phyloP scores from a whole-genome alignment of 2,888 invertebrate genomes.

The Scaptomyza cyrtandrae region DNA sequence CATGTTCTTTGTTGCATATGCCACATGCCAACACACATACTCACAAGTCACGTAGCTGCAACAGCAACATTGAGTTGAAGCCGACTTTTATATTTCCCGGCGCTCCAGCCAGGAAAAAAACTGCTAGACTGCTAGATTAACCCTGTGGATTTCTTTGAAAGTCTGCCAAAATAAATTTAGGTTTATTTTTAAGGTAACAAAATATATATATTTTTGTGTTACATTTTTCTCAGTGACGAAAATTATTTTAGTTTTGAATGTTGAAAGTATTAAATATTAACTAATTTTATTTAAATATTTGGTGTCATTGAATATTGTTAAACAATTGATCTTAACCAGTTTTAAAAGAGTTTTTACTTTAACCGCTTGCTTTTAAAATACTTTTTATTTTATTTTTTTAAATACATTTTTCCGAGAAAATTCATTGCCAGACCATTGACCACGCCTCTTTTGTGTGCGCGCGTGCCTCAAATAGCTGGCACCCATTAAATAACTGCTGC shows the following conservation, averaged over 20 bases:
- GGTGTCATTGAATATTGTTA: too few relatives aligned
- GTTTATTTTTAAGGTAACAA: too few relatives aligned
- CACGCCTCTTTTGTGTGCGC: constrained; percentile 39
- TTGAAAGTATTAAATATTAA: constrained; percentile 56
- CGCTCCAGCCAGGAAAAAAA: constrained; percentile 28
- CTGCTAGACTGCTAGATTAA: constrained; percentile 8
- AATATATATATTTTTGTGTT: background rate
- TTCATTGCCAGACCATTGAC: constrained; percentile 26
- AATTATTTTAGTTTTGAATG: constrained; percentile 61
- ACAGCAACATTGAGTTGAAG: constrained; percentile 7
- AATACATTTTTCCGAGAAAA: constrained; percentile 8
- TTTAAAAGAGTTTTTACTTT: background rate
- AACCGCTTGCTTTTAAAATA: background rate
- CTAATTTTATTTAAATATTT: constrained; percentile 25
- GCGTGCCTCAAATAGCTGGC: constrained; percentile 59
- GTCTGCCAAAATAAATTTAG: too few relatives aligned
- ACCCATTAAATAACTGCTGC: constrained; percentile 65
- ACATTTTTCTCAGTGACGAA: constrained; percentile 36
- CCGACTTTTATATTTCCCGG: constrained; percentile 57
- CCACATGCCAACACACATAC: constrained; percentile 26
- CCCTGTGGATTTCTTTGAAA: background rate
- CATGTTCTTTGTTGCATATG: constrained; percentile 37
- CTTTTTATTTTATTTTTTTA: constrained; percentile 8
- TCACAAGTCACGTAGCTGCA: constrained; percentile 63
- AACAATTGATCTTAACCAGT: background rate